Base-by-base conservation (phyloP, 1,140 invertebrate genomes). In the Drosophila ambigua region DNA sequence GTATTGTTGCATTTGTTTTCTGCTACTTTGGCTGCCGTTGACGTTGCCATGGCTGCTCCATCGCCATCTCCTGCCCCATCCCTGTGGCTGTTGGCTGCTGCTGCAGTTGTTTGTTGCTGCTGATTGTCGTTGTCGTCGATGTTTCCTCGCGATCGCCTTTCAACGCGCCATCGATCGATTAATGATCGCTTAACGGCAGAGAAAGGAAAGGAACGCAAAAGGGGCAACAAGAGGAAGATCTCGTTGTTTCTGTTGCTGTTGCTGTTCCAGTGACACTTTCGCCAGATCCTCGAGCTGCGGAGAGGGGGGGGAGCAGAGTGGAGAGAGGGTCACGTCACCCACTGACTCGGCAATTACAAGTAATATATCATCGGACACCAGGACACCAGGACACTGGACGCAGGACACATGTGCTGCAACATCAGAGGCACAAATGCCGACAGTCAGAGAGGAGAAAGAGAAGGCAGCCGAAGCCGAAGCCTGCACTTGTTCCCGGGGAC, bases 1-100 rank as follows among this genome's bases (percentile, higher is more conserved):
- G 82, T 88, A 87, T 88, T 88, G 79, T 79, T 84, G 73, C 54
- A 57, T 72, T 83, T 72, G 54, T 61, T 77, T 71, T 73, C 68
- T 83, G 80, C 55, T 79, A 53, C 71, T 66, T 76, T 69, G 63
- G 69, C 58, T 65, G 64, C 63, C 50, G 60, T 66, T 80, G 68
- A 49, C 61, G 77, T 54, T 67, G 61, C 67, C 41, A 43, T 44
- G 57, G 48, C 44, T 60, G 55, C 55, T 59, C 44, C 54, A 48
- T 57, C 2, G 9, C 31, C 31, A 35, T 35, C 31, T 35, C 31
- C 31, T 57, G 57, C 16, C 16, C 13, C 28, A 8, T 7, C 4
- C 15, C 13, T 51, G 54, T 59, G 43, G 48, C 13, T 26, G 59
- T n/a, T 15, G 9, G 44, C 24, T 77, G 54, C 57, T 69, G 45